Evolutionary conservation across 2,797 vertebrate species (phyloP), one percentile per base, ranked within the genome.

Genomic region (Hyperoplus lanceolatus): DNA sequence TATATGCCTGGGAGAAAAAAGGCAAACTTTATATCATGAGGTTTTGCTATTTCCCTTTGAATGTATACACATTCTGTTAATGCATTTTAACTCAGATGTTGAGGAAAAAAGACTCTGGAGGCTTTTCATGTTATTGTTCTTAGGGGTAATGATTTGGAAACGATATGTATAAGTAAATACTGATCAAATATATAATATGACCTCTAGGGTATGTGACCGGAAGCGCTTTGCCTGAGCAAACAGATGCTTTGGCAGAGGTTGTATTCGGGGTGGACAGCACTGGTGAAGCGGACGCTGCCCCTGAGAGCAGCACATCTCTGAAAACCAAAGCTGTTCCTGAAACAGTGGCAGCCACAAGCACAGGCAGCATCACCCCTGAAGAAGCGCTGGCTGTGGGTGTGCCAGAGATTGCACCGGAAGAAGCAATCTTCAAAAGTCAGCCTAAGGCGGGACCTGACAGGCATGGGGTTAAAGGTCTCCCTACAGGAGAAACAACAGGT

Each of bases 161-260:
- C 16, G 4, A 59, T 50, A n/a, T 51, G 6, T 54, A 6, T 2
- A 18, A 3, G 15, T 46, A 60, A 67, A 74, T 75, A 54, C 49
- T 80, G 51, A 82, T 85, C 18, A 59, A 75, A 67, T 66, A 39
- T 87, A 68, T 91, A 64, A 39, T 87, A 68, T 91, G 86, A 74
- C 88, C 88, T 89, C n/a, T 58, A 92, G 89, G 89, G 91, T 92
- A 86, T 87, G 70, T 92, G 80, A 90, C 90, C 73, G 92, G 88
- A 67, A 82, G 67, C 67, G 83, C 83, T 70, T 79, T 83, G 48
- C 87, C 83, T 80, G 87, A 89, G 60, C 83, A 88, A 72, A 91
- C 80, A 70, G 73, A 57, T 66, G 50, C 85, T 72, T 88, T 81
- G 74, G 55, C 79, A 66, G 84, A 90, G 11, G 61, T 67, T 81